Conservation (phyloP, 2,888 invertebrate species). For the Himalopsyche kuldschensis region DNA sequence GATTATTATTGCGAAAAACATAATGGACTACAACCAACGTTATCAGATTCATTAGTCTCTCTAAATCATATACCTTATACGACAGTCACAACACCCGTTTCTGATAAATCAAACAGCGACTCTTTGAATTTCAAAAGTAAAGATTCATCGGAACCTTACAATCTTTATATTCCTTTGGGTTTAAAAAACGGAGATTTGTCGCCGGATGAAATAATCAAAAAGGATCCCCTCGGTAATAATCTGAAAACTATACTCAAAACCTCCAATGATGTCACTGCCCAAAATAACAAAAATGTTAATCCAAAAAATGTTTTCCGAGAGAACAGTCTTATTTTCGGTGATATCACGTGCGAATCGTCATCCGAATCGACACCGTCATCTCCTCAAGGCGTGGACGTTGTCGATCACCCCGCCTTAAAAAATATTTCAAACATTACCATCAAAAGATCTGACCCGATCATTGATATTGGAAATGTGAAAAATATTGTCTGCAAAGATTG, state of each 20-base stretch:
- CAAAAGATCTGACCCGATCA: not conserved
- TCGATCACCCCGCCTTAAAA: constrained; percentile 17
- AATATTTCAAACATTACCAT: not conserved
- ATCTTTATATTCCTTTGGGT: not conserved
- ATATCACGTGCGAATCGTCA: constrained; percentile 34
- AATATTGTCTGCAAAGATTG: not conserved
- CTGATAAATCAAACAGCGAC: constrained; percentile 50
- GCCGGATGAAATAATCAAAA: constrained; percentile 1
- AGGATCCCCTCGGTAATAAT: constrained; percentile 8
- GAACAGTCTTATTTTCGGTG: constrained; percentile 37
- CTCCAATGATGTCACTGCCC: not conserved
- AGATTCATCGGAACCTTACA: constrained; percentile 20
- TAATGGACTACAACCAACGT: constrained; percentile 53
- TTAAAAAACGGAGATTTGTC: constrained; percentile 8
- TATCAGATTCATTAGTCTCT: constrained; percentile 53
- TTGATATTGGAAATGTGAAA: not conserved
- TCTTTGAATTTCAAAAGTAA: constrained; percentile 23
- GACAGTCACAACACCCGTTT: constrained; percentile 47
- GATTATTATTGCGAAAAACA: constrained; percentile 59
- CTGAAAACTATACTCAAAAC: constrained; percentile 21
- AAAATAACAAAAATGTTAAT: constrained; percentile 13
- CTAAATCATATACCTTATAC: constrained; percentile 52
- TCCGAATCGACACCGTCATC: constrained; percentile 30
- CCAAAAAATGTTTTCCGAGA: constrained; percentile 36
- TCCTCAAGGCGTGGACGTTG: constrained; percentile 23